A percentile compares a stretch with the other conserved stretches of the same genome.
Conservation (phyloP, 2,888 invertebrate species). For the Ceraclea dissimilis region DNA sequence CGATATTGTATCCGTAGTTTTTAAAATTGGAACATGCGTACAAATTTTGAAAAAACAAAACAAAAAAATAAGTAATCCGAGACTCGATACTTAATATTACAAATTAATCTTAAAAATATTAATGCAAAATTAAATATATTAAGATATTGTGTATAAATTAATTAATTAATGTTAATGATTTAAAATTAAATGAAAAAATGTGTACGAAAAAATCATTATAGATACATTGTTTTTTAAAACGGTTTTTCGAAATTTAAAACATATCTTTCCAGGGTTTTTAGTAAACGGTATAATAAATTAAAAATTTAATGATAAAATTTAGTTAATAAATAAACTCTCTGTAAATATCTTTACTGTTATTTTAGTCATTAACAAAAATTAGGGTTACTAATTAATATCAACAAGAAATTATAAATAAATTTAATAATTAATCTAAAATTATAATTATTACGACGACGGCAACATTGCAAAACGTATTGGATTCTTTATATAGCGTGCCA, state of each 20-base stretch:
- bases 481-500: constrained; percentile 19
- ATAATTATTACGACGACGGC: background rate
- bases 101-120: constrained; percentile 18
- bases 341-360: constrained; percentile 26
- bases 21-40: no score
- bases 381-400: no score
- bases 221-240: constrained; percentile 23
- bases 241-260: constrained; percentile 28
- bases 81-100: background rate
- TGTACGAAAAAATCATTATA: constrained; percentile 1
- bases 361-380: constrained; percentile 22
- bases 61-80: background rate
- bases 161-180: no score
- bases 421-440: background rate
- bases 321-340: no score
- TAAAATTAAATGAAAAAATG: no score
- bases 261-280: constrained; percentile 28
- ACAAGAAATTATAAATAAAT: no score
- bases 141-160: no score
- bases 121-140: background rate
- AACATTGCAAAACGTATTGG: background rate
- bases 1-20: no score
- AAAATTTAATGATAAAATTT: constrained; percentile 21
- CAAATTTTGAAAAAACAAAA: background rate
- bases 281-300: constrained; percentile 24